Evolutionary conservation across 64 coral and sea anemone species (phyloP).

Genomic region (Pachyseris speciosa): DNA sequence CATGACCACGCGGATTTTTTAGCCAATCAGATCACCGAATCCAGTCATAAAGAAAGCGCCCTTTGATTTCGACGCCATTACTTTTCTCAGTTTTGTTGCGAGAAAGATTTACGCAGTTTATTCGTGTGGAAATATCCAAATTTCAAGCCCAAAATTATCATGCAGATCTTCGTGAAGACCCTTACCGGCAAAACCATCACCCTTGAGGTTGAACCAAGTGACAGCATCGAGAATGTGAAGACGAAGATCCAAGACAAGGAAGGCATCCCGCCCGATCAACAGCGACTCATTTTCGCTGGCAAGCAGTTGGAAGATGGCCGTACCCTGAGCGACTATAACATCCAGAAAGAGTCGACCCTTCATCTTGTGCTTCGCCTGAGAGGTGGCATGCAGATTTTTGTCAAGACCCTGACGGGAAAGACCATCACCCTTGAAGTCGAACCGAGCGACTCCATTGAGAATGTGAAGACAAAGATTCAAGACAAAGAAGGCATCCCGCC

Average conservation of each 20-base stretch:
- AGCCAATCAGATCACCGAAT: conserved; percentile 62
- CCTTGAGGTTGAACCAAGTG: conserved; percentile 82
- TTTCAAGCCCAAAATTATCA: conserved; percentile 25
- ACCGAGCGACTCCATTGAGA: conserved; percentile 72
- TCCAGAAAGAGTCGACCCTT: conserved; percentile 74
- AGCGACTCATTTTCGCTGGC: conserved; percentile 68
- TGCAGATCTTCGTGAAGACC: conserved; percentile 82
- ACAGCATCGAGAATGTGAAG: conserved; percentile 88
- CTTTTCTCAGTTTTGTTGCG: background rate
- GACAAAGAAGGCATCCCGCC: conserved; percentile 83
- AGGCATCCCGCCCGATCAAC: conserved; percentile 65
- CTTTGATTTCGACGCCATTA: conserved; percentile 43
- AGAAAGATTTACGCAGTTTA: background rate
- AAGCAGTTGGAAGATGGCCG: conserved; percentile 75
- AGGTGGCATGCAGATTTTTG: conserved; percentile 78
- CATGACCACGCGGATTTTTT: background rate
- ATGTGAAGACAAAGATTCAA: conserved; percentile 77
- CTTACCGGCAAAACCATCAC: conserved; percentile 84
- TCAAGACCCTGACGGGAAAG: conserved; percentile 77
- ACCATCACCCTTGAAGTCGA: conserved; percentile 78
- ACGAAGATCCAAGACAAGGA: conserved; percentile 77
- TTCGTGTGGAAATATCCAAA: background rate
- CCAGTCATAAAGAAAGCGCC: conserved; percentile 27
- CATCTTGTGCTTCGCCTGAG: conserved; percentile 33
- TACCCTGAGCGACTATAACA: conserved; percentile 62